These are phyloP conservation scores for Cichladusa arquata DNA, from an alignment of 2,113 vertebrate species.

Conservation along the genomic window DNA sequence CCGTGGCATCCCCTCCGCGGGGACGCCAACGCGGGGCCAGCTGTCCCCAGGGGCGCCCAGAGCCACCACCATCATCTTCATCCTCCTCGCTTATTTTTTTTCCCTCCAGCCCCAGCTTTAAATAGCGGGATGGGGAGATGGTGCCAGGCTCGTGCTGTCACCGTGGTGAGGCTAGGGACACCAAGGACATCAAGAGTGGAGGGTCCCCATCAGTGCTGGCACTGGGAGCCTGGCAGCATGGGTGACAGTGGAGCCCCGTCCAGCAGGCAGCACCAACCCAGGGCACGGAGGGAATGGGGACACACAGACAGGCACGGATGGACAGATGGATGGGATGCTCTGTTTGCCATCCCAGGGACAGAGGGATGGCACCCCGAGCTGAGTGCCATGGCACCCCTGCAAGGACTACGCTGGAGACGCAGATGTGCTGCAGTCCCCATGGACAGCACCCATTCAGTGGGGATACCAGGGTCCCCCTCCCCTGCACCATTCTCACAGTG, in stretches of 20 bases:
- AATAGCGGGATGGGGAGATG: neutral
- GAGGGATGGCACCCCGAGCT: rapidly evolving
- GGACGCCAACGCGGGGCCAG: neutral
- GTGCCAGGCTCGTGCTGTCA: neutral
- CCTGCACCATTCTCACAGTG: rapidly evolving
- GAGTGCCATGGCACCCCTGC: neutral
- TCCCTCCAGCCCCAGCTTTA: neutral
- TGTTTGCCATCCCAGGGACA: rapidly evolving
- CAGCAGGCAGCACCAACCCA: rapidly evolving
- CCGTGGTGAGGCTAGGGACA: neutral
- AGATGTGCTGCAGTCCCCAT: neutral
- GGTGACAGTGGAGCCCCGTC: neutral
- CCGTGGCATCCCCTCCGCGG: neutral
- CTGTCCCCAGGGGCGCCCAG: neutral
- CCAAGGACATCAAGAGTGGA: neutral
- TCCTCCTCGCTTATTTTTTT: neutral
- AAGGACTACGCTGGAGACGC: rapidly evolving
- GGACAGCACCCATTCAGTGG: neutral
- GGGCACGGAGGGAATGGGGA: neutral
- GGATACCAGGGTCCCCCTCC: neutral
- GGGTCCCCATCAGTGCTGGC: neutral
- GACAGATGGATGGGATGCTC: neutral
- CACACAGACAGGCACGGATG: rapidly evolving
- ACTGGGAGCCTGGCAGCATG: rapidly evolving
- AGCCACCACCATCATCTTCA: neutral